Evolutionary conservation across 2,113 vertebrate species (phyloP).

Genomic region (Uria lomvia): DNA sequence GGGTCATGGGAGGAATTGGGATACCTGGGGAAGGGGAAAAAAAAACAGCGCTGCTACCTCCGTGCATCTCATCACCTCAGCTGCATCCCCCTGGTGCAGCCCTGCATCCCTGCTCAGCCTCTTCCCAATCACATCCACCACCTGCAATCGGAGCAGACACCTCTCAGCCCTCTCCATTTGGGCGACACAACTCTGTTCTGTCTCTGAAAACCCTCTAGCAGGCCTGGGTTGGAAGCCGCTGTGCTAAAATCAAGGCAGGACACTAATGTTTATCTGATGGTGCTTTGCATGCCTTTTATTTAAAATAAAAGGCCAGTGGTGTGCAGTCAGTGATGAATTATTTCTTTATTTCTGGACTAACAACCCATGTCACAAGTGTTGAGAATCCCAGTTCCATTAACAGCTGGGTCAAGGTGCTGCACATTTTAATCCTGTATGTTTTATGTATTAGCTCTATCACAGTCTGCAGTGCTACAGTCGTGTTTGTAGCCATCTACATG

Average conservation of each 20-base stretch:
- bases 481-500: not conserved
- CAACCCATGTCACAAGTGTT: not conserved
- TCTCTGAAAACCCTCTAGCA: not conserved
- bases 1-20: not conserved
- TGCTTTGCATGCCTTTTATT: not conserved
- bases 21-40: not conserved
- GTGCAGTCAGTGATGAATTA: not conserved
- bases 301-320: not conserved
- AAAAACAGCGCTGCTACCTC: not conserved
- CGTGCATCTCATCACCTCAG: not conserved
- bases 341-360: constrained; percentile 7
- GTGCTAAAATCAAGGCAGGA: not conserved
- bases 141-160: not conserved
- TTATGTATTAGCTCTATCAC: constrained; percentile 4
- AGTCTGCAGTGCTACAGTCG: not conserved
- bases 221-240: not conserved
- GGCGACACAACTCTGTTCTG: not conserved
- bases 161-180: not conserved
- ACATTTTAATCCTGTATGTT: not conserved
- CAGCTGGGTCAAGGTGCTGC: not conserved
- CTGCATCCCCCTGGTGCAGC: not conserved
- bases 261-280: not conserved
- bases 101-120: not conserved
- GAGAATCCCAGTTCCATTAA: not conserved
- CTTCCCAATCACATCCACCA: fast-evolving